A percentile compares a stretch with the other conserved stretches of the same genome.
These are phyloP conservation scores for Mesocentrotus franciscanus DNA, from an alignment of 53 echinoderm and acorn worm genomes.

Conservation along the genomic window DNA sequence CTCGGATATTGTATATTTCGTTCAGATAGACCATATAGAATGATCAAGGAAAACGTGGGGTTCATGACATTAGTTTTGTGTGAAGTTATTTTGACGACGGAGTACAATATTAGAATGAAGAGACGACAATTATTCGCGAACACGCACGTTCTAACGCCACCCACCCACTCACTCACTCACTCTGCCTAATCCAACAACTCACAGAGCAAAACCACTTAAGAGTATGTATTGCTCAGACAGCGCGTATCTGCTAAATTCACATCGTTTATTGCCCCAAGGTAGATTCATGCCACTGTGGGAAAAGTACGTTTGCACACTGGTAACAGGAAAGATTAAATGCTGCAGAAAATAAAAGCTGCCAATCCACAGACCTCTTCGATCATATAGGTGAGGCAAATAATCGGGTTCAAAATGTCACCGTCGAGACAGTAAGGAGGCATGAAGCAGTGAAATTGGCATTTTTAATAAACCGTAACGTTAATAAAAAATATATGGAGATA, in stretches of 20 bases:
- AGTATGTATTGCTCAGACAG: not conserved
- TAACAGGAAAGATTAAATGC: conserved; percentile 35
- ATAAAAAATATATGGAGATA: not conserved
- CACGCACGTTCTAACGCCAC: not conserved
- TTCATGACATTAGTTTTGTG: not conserved
- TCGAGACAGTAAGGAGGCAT: not conserved
- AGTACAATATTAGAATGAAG: not conserved
- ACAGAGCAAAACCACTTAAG: conserved; percentile 19
- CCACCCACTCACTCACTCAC: not conserved
- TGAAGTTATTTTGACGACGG: not conserved
- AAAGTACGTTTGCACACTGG: conserved; percentile 34
- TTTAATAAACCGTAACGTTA: not conserved
- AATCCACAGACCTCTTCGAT: conserved; percentile 11
- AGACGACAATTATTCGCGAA: not conserved
- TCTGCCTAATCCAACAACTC: not conserved
- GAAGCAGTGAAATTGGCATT: not conserved
- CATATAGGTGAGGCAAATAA: not conserved
- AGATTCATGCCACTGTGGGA: conserved; percentile 8
- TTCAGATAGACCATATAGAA: too few relatives aligned
- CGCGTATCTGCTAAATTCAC: not conserved
- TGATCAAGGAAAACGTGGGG: not conserved
- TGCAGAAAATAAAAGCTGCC: conserved; percentile 27
- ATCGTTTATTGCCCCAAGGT: conserved; percentile 16
- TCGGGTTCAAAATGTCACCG: conserved; percentile 26
- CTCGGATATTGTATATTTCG: too few relatives aligned